These are phyloP conservation scores for Odontamblyopus rebecca DNA, from an alignment of 2,797 vertebrate species.

Conservation along the genomic window DNA sequence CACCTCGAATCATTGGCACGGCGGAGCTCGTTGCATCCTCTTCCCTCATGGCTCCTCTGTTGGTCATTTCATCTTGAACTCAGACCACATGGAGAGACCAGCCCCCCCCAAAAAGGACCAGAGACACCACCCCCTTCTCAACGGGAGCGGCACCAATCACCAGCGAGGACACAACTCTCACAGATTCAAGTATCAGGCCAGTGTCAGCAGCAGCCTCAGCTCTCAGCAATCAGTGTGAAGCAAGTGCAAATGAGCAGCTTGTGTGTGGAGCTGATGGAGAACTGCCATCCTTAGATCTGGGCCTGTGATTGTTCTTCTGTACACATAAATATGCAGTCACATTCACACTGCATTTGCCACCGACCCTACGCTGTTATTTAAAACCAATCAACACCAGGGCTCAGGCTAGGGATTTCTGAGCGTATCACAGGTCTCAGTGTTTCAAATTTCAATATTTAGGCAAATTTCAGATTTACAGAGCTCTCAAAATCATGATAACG, in stretches of 20 bases:
- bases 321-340: conserved; percentile 53
- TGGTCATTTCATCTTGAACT: conserved; percentile 30
- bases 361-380: conserved; percentile 25
- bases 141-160: conserved; percentile 13
- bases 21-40: conserved; percentile 24
- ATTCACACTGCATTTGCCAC: conserved; percentile 40
- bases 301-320: conserved; percentile 60
- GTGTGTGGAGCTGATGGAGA: conserved; percentile 48
- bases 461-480: neutral
- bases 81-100: conserved; percentile 12
- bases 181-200: conserved; percentile 24
- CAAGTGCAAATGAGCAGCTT: conserved; percentile 67
- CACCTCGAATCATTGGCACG: neutral
- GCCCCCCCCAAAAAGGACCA: conserved; percentile 15
- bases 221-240: conserved; percentile 73
- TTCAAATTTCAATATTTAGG: neutral
- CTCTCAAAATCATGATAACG: neutral
- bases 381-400: neutral
- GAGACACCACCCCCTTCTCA: conserved; percentile 1
- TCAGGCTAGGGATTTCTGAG: neutral
- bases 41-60: conserved; percentile 43
- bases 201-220: conserved; percentile 42
- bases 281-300: conserved; percentile 44
- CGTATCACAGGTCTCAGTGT: neutral
- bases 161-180: conserved; percentile 15